Evolutionary conservation across 2,888 invertebrate species (phyloP).

Genomic region (Hyalella azteca): DNA sequence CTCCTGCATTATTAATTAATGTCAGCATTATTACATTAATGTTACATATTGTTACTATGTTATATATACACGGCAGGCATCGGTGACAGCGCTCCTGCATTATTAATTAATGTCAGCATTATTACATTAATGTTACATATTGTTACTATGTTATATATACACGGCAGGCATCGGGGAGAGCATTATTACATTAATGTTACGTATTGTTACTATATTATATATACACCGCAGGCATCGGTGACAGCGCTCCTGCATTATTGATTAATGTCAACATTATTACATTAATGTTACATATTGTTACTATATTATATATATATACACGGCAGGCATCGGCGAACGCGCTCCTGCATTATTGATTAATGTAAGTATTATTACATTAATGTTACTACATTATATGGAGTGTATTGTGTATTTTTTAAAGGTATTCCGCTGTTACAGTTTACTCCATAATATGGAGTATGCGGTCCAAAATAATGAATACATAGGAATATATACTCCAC

Average conservation of each 20-base stretch:
- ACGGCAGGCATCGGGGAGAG: background rate
- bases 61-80: background rate
- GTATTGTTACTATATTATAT: background rate
- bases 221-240: constrained; percentile 74
- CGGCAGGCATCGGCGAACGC: background rate
- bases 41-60: background rate
- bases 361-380: too few species aligned
- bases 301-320: background rate
- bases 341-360: background rate
- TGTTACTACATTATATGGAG: too few species aligned
- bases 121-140: background rate
- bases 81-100: background rate
- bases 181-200: too few species aligned
- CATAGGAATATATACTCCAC: too few species aligned
- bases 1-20: constrained; percentile 68
- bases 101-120: too few species aligned
- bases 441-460: too few species aligned
- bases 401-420: too few species aligned
- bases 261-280: background rate
- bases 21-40: background rate
- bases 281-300: background rate
- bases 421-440: too few species aligned
- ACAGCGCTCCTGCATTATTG: constrained; percentile 74
- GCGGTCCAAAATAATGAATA: too few species aligned
- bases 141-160: background rate